A percentile compares a stretch with the other conserved stretches of the same genome.
These are phyloP conservation scores for Ranitomeya imitator DNA, from an alignment of 2,113 vertebrate species.

Conservation along the genomic window DNA sequence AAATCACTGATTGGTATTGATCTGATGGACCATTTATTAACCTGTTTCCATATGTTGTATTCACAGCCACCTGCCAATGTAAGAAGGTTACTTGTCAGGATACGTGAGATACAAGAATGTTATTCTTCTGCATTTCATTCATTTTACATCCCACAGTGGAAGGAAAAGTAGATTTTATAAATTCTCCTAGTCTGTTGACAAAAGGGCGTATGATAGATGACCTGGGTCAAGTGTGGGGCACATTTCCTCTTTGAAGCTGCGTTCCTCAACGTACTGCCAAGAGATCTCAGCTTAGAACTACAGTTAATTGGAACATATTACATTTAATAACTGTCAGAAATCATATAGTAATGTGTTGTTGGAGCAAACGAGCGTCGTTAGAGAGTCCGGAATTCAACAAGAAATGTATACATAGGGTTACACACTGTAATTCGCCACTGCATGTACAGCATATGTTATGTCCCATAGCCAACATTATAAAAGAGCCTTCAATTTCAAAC, in stretches of 20 bases:
- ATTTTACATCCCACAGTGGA: neutral
- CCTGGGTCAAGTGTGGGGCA: constrained; percentile 6
- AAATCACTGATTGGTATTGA: no score
- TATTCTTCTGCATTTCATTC: neutral
- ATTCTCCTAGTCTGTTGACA: neutral
- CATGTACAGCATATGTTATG: no score
- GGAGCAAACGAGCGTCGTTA: neutral
- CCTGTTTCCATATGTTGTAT: neutral
- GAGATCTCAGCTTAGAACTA: neutral
- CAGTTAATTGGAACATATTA: neutral
- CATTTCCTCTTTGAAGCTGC: constrained; percentile 2
- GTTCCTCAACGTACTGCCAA: constrained; percentile 4
- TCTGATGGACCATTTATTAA: no score
- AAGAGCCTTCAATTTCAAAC: no score
- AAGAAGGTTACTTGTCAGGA: neutral
- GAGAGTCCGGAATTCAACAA: neutral
- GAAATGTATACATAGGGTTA: neutral
- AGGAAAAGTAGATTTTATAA: neutral
- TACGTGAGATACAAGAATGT: neutral
- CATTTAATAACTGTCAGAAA: neutral
- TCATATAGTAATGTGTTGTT: neutral
- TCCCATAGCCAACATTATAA: no score
- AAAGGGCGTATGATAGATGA: constrained; percentile 13
- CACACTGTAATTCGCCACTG: no score
- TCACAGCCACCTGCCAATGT: neutral